A percentile compares a stretch with the other conserved stretches of the same genome.
Conservation (phyloP, 2,113 vertebrate genomes). For the Procavia capensis region DNA sequence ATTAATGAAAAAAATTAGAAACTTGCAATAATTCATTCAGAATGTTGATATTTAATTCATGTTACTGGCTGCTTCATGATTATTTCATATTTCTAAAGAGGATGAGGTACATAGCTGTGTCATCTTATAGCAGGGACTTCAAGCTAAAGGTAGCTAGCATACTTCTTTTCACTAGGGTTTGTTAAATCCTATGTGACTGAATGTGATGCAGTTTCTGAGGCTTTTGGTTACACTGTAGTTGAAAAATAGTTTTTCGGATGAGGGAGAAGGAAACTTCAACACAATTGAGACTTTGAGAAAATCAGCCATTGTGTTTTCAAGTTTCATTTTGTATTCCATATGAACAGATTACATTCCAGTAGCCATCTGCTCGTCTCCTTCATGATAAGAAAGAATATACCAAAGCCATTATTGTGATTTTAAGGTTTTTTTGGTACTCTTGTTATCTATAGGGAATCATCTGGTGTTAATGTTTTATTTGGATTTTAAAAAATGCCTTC, state of each 20-base stretch:
- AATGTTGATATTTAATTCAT: conserved; percentile 50
- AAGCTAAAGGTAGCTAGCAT: rapidly evolving
- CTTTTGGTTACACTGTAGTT: background rate
- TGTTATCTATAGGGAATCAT: background rate
- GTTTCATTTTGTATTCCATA: background rate
- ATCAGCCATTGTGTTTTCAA: background rate
- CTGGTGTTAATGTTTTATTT: conserved; percentile 8
- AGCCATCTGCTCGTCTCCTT: background rate
- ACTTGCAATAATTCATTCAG: background rate
- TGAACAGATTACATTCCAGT: background rate
- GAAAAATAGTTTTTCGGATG: background rate
- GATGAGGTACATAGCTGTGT: background rate
- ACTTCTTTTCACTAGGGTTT: background rate
- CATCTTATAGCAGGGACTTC: background rate
- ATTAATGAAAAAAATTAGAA: conserved; percentile 24
- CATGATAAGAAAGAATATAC: background rate
- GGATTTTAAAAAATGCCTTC: background rate
- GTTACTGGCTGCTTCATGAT: background rate
- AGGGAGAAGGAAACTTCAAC: background rate
- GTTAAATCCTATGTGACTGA: background rate
- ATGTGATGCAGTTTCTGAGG: background rate
- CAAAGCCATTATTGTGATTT: background rate
- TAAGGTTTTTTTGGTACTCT: background rate
- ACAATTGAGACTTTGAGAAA: background rate
- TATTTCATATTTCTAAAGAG: background rate